Evolutionary conservation across 2,888 invertebrate species (phyloP), one percentile per base, ranked within the genome.

Genomic region (Caenorhabditis plicata): DNA sequence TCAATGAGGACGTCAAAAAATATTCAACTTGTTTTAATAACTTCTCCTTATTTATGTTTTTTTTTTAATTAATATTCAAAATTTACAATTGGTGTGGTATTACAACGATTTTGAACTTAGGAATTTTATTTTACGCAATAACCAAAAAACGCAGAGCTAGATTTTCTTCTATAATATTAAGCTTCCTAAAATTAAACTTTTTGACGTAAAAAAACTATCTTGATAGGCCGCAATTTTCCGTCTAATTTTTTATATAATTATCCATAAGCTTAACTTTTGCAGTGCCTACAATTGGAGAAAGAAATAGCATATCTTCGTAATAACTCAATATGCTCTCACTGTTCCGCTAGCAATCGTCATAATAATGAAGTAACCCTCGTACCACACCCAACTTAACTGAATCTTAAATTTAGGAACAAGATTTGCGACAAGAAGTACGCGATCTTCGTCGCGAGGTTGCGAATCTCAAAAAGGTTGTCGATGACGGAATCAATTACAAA

Each of bases 371-470:
- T 19, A 5, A 19, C 26, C 27, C 31, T 29, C 13, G 4, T 31
- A n/a, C n/a, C 29, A 22, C 29, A 36, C 25, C 43, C 29, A 40
- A 36, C 15, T 20, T 22, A 15, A 13, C 1, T 20, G 3, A 23
- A 19, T 29, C 8, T 41, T 13, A 9, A 8, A 42, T 41, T 36
- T 23, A 56, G 56, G 45, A 44, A 31, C 39, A 48, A 38, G 54
- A 63, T 39, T 42, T 72, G 8, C 56, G 72, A 27, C 61, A 53
- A 27, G 72, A 72, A 55, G 64, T 72, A 23, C 55, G 57, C 31
- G 58, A 64, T 32, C 54, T 72, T 31, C 56, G 70, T 32, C 35
- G 60, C 43, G 72, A 72, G 39, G 72, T 72, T 22, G 55, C 64
- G 26, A 68, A 62, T 33, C 66, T 72, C 46, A 69, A 68, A 41